Conservation (phyloP, 2,797 vertebrate genomes). For the Rhinoraja longicauda region DNA sequence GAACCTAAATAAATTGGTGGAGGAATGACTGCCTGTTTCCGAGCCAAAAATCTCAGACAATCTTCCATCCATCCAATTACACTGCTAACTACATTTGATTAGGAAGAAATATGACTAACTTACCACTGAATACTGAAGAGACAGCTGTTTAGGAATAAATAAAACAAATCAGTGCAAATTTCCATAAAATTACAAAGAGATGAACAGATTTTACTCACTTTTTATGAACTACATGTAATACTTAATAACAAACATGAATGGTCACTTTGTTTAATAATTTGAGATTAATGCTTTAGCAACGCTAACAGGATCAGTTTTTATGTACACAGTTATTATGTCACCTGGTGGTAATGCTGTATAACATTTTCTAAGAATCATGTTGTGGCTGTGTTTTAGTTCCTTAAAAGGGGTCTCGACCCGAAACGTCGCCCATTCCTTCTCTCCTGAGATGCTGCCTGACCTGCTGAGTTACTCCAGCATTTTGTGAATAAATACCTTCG, state of each 20-base stretch:
- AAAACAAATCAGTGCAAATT: not conserved
- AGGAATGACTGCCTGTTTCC: too few species aligned
- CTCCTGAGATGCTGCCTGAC: too few species aligned
- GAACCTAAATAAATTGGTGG: too few species aligned
- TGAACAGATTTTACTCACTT: not conserved
- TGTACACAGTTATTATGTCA: not conserved
- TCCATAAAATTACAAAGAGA: not conserved
- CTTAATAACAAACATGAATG: not conserved
- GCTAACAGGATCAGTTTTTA: not conserved
- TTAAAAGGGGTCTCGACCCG: too few species aligned
- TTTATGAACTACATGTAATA: not conserved
- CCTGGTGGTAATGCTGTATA: not conserved
- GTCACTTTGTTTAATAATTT: not conserved
- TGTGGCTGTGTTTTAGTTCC: not conserved
- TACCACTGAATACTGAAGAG: not conserved
- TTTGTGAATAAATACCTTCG: too few species aligned
- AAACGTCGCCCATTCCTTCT: too few species aligned
- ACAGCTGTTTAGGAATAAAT: not conserved
- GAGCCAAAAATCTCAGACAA: too few species aligned
- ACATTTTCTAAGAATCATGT: not conserved
- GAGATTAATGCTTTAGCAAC: not conserved
- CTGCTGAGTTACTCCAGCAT: too few species aligned
- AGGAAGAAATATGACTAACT: slow-evolving; percentile 1
- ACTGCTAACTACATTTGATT: not conserved
- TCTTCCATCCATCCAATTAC: not conserved